Evolutionary conservation across 2,888 invertebrate species (phyloP), one percentile per base, ranked within the genome.

Genomic region (Catonia carolina): DNA sequence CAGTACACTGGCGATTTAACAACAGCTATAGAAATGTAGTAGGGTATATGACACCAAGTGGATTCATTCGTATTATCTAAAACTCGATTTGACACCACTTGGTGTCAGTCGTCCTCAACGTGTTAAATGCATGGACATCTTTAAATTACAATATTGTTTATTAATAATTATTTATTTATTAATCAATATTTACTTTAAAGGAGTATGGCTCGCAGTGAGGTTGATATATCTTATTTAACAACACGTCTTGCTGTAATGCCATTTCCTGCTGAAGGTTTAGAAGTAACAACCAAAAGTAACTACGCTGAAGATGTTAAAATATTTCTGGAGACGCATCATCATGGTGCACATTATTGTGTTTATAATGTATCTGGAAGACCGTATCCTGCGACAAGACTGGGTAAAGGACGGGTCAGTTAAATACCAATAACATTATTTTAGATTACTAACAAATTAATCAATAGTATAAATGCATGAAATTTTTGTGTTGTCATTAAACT

Each of bases 231-330:
- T 69, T 94, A 94, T 72, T 83, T 97, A 62, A 96, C 96, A 8
- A 90, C 93, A 50, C 82, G 95, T 56, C 76, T 97, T 55, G 78
- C 91, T 67, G 91, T 95, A 15, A 95, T 97, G 92, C 94, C 96
- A 5, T 94, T 86, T 71, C 94, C 96, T 1, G 92, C 91, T 1
- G 96, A 97, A 71, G 92, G 94, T 5, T 79, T 95, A 51, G 95
- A 96, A 71, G 89, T 93, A n/a, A 84, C 91, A 1, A 91, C 93
- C 69, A 86, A 88, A 70, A 88, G 89, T 12, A 95, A 95, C 73
- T 89, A 93, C 70, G 86, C 94, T 62, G 95, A 96, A 68, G 94
- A 95, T 70, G 92, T 97, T 2, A 80, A 86, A 67, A 79, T 81
- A 39, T 89, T 84, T 67, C 76, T 96, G 22, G 89, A 89, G 65